Base-by-base conservation (phyloP, 2,797 vertebrate genomes). In the Spinibarbus caldwelli region DNA sequence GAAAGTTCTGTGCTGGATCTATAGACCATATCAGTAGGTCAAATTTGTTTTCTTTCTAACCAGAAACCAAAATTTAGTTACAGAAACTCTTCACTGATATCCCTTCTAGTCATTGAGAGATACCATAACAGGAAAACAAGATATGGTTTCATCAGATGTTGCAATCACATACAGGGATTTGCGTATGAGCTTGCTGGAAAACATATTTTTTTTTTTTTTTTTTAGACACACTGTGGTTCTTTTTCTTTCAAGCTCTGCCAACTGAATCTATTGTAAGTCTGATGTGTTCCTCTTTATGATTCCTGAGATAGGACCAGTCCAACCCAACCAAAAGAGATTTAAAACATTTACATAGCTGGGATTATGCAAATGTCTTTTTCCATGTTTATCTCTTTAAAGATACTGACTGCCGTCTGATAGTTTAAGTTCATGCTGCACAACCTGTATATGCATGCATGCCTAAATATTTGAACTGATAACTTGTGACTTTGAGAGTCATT, bases 11-110 rank as follows among this genome's bases (percentile, higher is more conserved):
- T 1, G 98, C 97, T 0, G 98, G 98, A 84, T 91, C 98, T 85
- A 98, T 99, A 23, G 98, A 99, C 94, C 98, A 99, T 87, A 99
- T 99, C 92, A 99, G 98, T 99, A 93, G 97, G 98, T 96, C 52
- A 72, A 23, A n/a, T 52, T 5, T 64, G 36, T 43, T 29, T 21
- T 31, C 29, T 8, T 66, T 34, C 29, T 34, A 23, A 21, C 0
- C 34, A 17, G 19, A 14, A 72, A 62, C 23, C 72, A 38, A 59
- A 34, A 47, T 82, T 1, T 38, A 54, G 67, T 21, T 72, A 4
- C 15, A 68, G 29, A 26, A 41, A 41, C 38, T 43, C 1, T 36
- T 59, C 12, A 47, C 43, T 47, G 14, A 52, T 38, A n/a, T 47
- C 19, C 17, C 78, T 10, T 79, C 2, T 15, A 41, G n/a, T 79